These are phyloP conservation scores for Pionites leucogaster DNA, from an alignment of 2,113 vertebrate species.

Conservation along the genomic window DNA sequence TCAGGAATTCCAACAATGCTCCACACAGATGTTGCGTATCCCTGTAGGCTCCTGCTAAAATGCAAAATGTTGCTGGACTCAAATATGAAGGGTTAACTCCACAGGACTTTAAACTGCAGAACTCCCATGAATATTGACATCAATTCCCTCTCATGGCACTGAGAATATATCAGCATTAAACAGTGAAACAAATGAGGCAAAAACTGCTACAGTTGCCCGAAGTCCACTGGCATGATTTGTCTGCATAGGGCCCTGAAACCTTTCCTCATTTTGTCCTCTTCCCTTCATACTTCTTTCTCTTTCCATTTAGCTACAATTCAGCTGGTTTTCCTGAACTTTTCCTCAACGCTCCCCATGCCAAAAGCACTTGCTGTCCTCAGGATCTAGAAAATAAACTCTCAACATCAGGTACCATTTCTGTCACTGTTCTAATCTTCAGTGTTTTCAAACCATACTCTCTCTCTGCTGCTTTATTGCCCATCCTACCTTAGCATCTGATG, in stretches of 20 bases:
- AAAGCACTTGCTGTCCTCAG: background rate
- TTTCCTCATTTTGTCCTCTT: background rate
- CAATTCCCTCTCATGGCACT: background rate
- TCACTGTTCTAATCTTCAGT: background rate
- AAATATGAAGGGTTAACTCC: conserved; percentile 6
- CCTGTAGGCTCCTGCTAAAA: background rate
- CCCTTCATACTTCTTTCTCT: background rate
- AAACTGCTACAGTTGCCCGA: background rate
- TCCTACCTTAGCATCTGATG: background rate
- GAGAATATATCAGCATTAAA: background rate
- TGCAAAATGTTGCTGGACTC: background rate
- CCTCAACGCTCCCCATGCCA: background rate
- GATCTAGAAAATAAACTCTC: background rate
- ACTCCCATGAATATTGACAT: background rate
- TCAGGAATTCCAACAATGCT: conserved; percentile 62
- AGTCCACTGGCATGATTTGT: fast-evolving
- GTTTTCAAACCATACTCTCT: background rate
- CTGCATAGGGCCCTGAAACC: background rate
- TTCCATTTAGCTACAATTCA: background rate
- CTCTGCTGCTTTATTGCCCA: background rate
- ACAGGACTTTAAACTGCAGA: background rate
- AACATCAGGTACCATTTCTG: background rate
- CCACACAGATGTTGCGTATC: conserved; percentile 26
- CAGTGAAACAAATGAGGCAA: background rate
- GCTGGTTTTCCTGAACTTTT: background rate